Base-by-base conservation (phyloP, 1,140 invertebrate species). In the Zaprionus capensis region DNA sequence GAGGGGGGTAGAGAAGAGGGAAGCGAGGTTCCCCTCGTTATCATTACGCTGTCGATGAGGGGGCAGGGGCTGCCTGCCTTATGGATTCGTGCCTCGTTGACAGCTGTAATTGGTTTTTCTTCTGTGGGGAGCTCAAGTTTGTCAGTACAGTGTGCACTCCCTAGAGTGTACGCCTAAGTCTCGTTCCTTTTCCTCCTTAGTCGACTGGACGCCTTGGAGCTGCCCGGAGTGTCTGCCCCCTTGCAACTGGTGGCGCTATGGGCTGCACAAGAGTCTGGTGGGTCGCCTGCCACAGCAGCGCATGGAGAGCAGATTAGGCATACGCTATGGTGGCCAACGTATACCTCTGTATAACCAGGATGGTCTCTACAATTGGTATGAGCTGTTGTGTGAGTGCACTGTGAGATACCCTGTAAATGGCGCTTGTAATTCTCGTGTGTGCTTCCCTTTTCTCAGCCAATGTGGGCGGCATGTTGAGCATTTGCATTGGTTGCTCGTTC, bases 401-500 rank as follows among this genome's bases (percentile, higher is more conserved):
- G 1, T n/a, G 1, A 15, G 15, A 46, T 46, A 46, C 41, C 41
- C 41, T 46, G 41, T 17, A 17, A 46, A 46, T 46, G 15, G 7
- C 41, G 22, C 14, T 22, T 56, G 7, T 41, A 6, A 31, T 22
- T 11, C n/a, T 7, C 56, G 4, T 59, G 31, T 15, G 22, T 59
- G 24, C 58, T 41, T 17, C 5, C 7, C 22, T 28, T 28, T 15
- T 28, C 55, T 24, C 44, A 87, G 84, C 84, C 2, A 81, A 76
- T 49, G 53, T 87, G 55, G 84, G 84, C 7, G 84, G 84, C 15
- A 84, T 87, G 2, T 38, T 87, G 38, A 81, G 84, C 49, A 59
- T 87, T 63, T 87, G 81, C 71, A 88, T 87, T 65, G 84, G 84
- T 51, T 87, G 84, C 71, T 88, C 84, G 11, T 63, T 87, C 20